Percentiles rank a stretch among this genome's conserved stretches.
Conservation (phyloP, 1,140 invertebrate genomes). For the Camponotus floridanus region DNA sequence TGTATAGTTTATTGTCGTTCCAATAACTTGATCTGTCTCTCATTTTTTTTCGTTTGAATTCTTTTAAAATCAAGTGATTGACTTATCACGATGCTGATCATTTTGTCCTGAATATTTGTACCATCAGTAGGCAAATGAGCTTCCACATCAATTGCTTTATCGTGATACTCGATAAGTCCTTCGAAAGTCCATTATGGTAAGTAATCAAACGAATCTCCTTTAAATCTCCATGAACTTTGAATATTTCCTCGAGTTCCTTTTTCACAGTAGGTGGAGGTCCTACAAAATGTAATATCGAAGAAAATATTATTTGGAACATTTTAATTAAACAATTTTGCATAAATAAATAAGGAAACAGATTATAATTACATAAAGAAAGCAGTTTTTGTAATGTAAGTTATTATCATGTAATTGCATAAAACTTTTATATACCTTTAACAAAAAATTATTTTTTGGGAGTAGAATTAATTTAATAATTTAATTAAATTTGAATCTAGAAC, state of each 20-base stretch:
- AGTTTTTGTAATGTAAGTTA: background rate
- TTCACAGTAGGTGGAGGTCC: conserved; percentile 89
- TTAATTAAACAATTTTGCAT: background rate
- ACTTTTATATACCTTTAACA: conserved; percentile 89
- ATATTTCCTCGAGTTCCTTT: conserved; percentile 91
- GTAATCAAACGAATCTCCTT: conserved; percentile 93
- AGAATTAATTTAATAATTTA: conserved; percentile 77
- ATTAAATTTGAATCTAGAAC: conserved; percentile 90
- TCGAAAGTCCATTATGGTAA: conserved; percentile 94
- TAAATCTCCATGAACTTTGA: conserved; percentile 90
- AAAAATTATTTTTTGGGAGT: conserved; percentile 94
- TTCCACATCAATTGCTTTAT: conserved; percentile 88
- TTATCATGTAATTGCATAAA: background rate
- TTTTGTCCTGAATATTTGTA: conserved; percentile 88
- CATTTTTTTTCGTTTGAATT: conserved; percentile 63
- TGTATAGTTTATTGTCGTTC: conserved; percentile 58
- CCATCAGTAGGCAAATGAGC: conserved; percentile 92
- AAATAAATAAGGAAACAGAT: background rate
- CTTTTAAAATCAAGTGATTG: conserved; percentile 91
- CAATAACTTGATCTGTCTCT: conserved; percentile 81
- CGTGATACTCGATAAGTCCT: conserved; percentile 93
- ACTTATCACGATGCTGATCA: conserved; percentile 93
- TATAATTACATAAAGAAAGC: background rate
- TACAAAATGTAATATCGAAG: conserved; percentile 67
- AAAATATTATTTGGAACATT: conserved; percentile 20